A percentile compares a stretch with the other conserved stretches of the same genome.
Evolutionary conservation across 37 sponge, comb jelly and placozoan genomes (phyloP).

Genomic region (Dysidea cf. avara): DNA sequence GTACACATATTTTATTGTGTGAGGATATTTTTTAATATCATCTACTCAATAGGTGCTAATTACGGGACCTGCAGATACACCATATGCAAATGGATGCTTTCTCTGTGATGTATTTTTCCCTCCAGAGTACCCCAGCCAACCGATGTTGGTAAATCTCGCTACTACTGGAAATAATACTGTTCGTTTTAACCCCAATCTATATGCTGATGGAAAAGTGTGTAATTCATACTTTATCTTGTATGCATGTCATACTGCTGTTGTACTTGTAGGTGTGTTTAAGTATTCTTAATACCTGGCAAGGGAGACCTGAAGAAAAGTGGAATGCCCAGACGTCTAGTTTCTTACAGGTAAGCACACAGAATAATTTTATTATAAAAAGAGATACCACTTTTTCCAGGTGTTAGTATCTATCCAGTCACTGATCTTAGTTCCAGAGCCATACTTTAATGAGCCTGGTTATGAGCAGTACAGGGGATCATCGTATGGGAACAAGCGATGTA

Average conservation of each 20-base stretch:
- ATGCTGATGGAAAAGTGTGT: constrained; percentile 86
- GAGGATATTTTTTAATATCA: background rate
- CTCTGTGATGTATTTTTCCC: constrained; percentile 90
- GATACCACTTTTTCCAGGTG: constrained; percentile 44
- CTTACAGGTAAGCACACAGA: constrained; percentile 54
- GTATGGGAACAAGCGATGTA: constrained; percentile 71
- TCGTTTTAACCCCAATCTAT: constrained; percentile 93
- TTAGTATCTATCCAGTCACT: constrained; percentile 95
- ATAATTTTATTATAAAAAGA: background rate
- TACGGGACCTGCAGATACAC: constrained; percentile 89
- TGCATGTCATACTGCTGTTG: background rate
- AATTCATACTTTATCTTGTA: background rate
- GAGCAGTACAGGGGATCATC: constrained; percentile 81
- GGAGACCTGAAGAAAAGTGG: constrained; percentile 94
- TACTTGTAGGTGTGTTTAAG: constrained; percentile 81
- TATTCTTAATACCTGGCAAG: constrained; percentile 92
- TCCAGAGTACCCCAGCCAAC: constrained; percentile 69
- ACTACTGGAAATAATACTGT: constrained; percentile 85
- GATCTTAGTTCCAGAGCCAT: constrained; percentile 93
- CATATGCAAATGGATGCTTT: constrained; percentile 92
- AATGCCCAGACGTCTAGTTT: constrained; percentile 79
- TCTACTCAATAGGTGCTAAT: constrained; percentile 64
- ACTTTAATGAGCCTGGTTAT: constrained; percentile 97
- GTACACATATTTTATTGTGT: constrained; percentile 10
- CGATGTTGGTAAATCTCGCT: constrained; percentile 85